Conservation (phyloP, 2,888 invertebrate species). For the Chromoteleia sp. region DNA sequence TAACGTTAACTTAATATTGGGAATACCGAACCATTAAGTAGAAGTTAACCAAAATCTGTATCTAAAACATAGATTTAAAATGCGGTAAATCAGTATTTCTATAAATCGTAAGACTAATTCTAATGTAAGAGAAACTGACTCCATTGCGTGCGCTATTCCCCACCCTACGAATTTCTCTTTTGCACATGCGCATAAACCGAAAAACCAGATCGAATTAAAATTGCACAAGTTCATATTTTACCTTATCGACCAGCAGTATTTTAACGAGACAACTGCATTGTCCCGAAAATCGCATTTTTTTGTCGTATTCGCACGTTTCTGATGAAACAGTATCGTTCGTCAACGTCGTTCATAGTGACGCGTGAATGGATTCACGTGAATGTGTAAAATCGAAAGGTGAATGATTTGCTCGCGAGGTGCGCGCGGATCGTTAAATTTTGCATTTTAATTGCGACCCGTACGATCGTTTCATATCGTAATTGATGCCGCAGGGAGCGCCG, state of each 20-base stretch:
- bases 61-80: too few relatives aligned
- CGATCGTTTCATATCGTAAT: constrained; percentile 72
- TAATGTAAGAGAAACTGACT: too few relatives aligned
- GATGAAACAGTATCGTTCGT: constrained; percentile 38
- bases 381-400: constrained; percentile 49
- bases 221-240: constrained; percentile 18
- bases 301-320: constrained; percentile 12
- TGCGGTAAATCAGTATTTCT: too few relatives aligned
- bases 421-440: constrained; percentile 77
- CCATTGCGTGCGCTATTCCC: too few relatives aligned
- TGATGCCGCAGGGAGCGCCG: constrained; percentile 77
- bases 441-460: constrained; percentile 78
- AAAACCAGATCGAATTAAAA: not conserved
- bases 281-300: constrained; percentile 36
- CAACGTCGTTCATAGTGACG: constrained; percentile 31
- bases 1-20: too few relatives aligned
- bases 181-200: too few relatives aligned
- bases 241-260: constrained; percentile 19
- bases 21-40: too few relatives aligned
- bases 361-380: constrained; percentile 38
- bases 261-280: constrained; percentile 41
- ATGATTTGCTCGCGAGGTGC: constrained; percentile 49
- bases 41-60: too few relatives aligned
- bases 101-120: too few relatives aligned
- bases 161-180: too few relatives aligned